Evolutionary conservation across 2,113 vertebrate genomes (phyloP).

Genomic region (Irena cyanogastra): DNA sequence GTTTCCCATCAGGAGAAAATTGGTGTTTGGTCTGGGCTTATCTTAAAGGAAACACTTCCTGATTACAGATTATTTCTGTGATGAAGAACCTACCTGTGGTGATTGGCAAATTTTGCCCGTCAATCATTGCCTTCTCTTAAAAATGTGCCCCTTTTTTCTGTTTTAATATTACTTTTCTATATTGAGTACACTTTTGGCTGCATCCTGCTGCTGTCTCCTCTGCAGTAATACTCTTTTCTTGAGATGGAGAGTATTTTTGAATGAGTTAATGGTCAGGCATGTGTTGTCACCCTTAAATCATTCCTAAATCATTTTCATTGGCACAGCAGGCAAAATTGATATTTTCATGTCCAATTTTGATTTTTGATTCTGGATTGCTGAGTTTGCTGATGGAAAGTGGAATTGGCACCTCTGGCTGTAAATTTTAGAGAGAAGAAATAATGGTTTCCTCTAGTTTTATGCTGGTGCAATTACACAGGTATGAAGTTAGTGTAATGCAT

Average conservation of each 20-base stretch:
- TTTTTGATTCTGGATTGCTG: neutral
- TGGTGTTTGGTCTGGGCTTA: neutral
- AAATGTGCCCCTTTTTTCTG: neutral
- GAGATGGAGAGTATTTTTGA: neutral
- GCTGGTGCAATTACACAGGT: neutral
- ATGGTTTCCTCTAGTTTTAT: neutral
- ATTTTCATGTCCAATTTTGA: neutral
- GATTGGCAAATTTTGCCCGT: neutral
- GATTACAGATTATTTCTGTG: neutral
- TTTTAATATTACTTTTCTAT: neutral
- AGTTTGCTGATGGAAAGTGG: neutral
- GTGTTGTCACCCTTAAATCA: neutral
- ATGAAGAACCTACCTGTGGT: neutral
- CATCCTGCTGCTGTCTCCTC: neutral
- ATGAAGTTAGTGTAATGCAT: neutral
- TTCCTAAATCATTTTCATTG: neutral
- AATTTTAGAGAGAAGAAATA: neutral
- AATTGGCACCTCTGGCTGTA: neutral
- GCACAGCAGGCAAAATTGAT: neutral
- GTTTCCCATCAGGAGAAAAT: neutral
- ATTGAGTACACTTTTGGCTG: neutral
- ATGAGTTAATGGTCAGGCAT: neutral
- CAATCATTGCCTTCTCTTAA: neutral
- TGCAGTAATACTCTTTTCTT: neutral
- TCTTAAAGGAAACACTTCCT: neutral